Evolutionary conservation across 2,113 vertebrate species (phyloP), one percentile per base, ranked within the genome.

Genomic region (Cisticola juncidis): DNA sequence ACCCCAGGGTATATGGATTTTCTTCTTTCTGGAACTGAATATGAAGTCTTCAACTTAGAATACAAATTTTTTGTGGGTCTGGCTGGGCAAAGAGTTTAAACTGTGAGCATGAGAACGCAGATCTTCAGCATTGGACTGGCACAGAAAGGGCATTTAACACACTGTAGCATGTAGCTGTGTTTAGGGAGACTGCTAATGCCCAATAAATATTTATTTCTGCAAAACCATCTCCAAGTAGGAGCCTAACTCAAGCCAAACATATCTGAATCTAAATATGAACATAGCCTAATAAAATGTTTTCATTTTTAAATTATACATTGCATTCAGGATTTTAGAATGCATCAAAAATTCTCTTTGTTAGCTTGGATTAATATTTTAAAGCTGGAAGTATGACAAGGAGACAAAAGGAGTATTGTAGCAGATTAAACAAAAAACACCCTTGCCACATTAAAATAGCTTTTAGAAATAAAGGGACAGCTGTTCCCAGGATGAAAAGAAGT

Each of bases 121-220:
- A 88, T 22, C 60, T 58, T 56, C 76, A 71, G 56, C 80, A 24
- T 29, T 2, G 58, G 78, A 58, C 29, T 24, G 54, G 62, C 70
- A 38, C 1, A 56, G 51, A 83, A 92, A 86, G 72, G 72, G 22
- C 92, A 92, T 38, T 82, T 77, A 20, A 45, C 77, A 51, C 40
- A 4, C 33, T n/a, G 19, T 54, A 60, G n/a, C 81, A 73, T 92
- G 56, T 51, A 77, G 48, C 57, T 90, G 26, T 4, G 4, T 85
- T 92, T 88, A 90, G 86, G 69, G 51, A 93, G 53, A 48, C 42
- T 81, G 44, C 60, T 93, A 96, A 96, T 86, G 77, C 57, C 86
- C 90, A 94, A 90, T 96, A 96, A 97, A 95, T 96, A 61, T 65
- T 86, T 91, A 91, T 91, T 94, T 87, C 88, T 92, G 61, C 28